These are phyloP conservation scores for Parazoanthus atlanticus DNA, from an alignment of 92 coral and sea anemone species.

Conservation along the genomic window DNA sequence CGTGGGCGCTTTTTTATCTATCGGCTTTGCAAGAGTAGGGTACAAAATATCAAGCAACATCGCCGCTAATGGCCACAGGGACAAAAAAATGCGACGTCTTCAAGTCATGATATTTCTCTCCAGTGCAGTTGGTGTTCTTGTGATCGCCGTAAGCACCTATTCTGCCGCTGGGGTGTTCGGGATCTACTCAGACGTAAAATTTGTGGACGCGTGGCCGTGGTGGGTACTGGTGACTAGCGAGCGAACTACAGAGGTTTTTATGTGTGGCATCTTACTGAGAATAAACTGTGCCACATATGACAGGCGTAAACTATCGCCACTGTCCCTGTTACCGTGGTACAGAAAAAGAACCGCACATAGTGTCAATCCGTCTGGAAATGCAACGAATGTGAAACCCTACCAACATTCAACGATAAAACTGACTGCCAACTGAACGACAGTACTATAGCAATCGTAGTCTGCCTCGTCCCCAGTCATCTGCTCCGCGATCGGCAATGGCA, in stretches of 20 bases:
- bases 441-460: too few relatives aligned
- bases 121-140: conserved; percentile 55
- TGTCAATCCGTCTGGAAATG: neutral
- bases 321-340: neutral
- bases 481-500: too few relatives aligned
- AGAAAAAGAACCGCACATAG: neutral
- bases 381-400: neutral
- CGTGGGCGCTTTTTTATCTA: conserved; percentile 65
- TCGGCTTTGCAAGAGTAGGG: conserved; percentile 78
- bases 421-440: too few relatives aligned
- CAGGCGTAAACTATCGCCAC: neutral
- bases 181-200: conserved; percentile 70
- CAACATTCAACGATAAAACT: too few relatives aligned
- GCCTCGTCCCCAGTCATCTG: too few relatives aligned
- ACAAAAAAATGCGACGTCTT: conserved; percentile 71
- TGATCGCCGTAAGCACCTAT: conserved; percentile 66
- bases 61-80: conserved; percentile 57
- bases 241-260: conserved; percentile 67
- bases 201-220: conserved; percentile 99
- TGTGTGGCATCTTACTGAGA: conserved; percentile 57
- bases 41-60: conserved; percentile 73
- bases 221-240: conserved; percentile 79
- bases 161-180: conserved; percentile 92
- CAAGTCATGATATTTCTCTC: conserved; percentile 69
- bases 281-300: conserved; percentile 52